Evolutionary conservation across 2,113 vertebrate species (phyloP), one percentile per base, ranked within the genome.

Genomic region (Synchiropus splendidus): DNA sequence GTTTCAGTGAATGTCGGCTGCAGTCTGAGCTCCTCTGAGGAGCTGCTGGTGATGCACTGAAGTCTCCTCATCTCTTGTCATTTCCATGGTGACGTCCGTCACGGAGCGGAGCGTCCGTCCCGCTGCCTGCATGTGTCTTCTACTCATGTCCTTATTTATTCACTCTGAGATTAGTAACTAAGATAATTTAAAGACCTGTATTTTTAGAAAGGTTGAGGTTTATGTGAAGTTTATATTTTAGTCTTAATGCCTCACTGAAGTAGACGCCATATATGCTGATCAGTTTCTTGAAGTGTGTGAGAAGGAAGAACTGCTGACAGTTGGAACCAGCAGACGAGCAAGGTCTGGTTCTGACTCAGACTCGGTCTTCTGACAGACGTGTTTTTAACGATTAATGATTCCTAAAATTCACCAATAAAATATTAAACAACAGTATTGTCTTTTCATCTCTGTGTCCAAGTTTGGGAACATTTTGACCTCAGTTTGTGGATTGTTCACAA

Each of bases 71-170:
- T 13, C 34, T 60, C 37, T 54, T 47, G 58, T 61, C 50, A 49
- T 27, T 27, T 27, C 21, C 21, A 4, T 27, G 21, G 8, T 5
- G 21, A 27, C 21, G 21, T 27, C 38, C 17, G 31, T 14, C 52
- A 53, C 39, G 31, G n/a, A n/a, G n/a, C n/a, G n/a, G n/a, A n/a
- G n/a, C 27, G 42, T 18, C 30, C 61, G 17, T 65, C 50, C 38
- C 13, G 40, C 58, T 62, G 30, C 47, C 54, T 59, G 46, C 48
- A 38, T 11, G 38, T 54, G 12, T 51, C 31, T 59, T 39, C 36
- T 48, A 17, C 34, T 39, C n/a, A 54, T 61, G 39, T 61, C 61
- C 13, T 72, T 81, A 81, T 81, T 83, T 83, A 81, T 80, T 78
- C 61, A 36, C 60, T 67, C 31, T 61, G 39, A 73, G 56, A 68